Conservation (phyloP, 30 jellyfish, hydroid and myxozoan genomes). For the Pelagia noctiluca region DNA sequence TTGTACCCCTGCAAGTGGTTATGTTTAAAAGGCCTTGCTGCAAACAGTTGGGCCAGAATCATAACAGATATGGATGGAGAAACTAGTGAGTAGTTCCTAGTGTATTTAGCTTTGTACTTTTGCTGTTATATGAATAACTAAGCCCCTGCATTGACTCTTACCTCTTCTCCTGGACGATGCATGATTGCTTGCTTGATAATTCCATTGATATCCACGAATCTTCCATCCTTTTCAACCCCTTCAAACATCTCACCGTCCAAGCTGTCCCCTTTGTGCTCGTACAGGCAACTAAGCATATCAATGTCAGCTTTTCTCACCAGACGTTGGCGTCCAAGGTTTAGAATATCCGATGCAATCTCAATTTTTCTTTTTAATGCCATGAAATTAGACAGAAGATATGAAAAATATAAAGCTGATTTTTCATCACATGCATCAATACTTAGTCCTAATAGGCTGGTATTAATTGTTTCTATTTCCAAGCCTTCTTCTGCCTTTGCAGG, state of each 20-base stretch:
- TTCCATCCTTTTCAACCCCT: neutral
- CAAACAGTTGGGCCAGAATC: too few relatives aligned
- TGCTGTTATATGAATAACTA: too few relatives aligned
- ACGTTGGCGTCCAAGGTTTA: neutral
- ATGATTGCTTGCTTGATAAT: neutral
- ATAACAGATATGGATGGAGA: too few relatives aligned
- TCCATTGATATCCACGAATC: too few relatives aligned
- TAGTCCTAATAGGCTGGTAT: neutral
- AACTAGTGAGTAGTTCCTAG: too few relatives aligned
- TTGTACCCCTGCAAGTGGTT: too few relatives aligned
- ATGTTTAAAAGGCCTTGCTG: too few relatives aligned
- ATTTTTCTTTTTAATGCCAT: neutral
- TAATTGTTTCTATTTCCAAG: neutral
- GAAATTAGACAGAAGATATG: neutral
- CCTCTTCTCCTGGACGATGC: too few relatives aligned
- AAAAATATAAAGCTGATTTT: neutral
- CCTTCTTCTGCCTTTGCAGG: neutral
- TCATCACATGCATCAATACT: neutral
- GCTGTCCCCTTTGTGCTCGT: neutral
- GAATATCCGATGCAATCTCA: neutral
- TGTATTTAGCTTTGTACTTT: too few relatives aligned
- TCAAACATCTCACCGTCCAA: neutral
- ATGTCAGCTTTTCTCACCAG: neutral
- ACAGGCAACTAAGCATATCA: neutral
- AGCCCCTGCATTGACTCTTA: too few relatives aligned